phyloP scores from a whole-genome alignment of 2,888 invertebrate genomes.

The Lepeophtheirus nordmannii region DNA sequence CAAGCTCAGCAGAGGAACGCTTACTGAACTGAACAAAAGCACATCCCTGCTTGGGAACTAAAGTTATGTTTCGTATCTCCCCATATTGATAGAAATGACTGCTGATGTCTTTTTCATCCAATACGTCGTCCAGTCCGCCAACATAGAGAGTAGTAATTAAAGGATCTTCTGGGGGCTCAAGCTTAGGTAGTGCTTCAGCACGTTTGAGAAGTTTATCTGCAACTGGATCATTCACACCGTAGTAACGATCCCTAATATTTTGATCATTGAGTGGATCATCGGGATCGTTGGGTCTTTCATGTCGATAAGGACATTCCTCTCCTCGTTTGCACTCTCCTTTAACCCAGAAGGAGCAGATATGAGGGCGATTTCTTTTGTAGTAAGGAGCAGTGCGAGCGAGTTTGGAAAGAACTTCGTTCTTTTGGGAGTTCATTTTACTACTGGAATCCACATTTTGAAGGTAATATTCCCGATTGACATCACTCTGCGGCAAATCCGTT shows the following conservation, averaged over 20 bases:
- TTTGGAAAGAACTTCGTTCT: constrained; percentile 61
- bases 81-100: constrained; percentile 98
- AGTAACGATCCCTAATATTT: constrained; percentile 80
- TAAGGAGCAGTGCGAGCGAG: constrained; percentile 83
- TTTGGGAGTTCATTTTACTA: constrained; percentile 51
- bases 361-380: constrained; percentile 83
- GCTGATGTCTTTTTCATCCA: constrained; percentile 36
- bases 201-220: constrained; percentile 80
- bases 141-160: constrained; percentile 91
- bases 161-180: constrained; percentile 88
- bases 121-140: constrained; percentile 39
- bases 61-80: constrained; percentile 80
- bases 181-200: constrained; percentile 79
- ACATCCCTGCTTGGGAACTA: constrained; percentile 74
- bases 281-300: constrained; percentile 90
- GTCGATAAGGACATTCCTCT: constrained; percentile 89
- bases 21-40: constrained; percentile 93
- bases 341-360: constrained; percentile 96
- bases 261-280: constrained; percentile 91
- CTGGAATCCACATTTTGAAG: constrained; percentile 64
- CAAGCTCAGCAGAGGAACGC: constrained; percentile 72
- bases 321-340: constrained; percentile 91
- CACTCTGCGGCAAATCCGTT: constrained; percentile 77
- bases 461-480: constrained; percentile 87
- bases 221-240: constrained; percentile 88